These are phyloP conservation scores for Dicycla oo DNA, from an alignment of 2,888 invertebrate genomes.

Conservation along the genomic window DNA sequence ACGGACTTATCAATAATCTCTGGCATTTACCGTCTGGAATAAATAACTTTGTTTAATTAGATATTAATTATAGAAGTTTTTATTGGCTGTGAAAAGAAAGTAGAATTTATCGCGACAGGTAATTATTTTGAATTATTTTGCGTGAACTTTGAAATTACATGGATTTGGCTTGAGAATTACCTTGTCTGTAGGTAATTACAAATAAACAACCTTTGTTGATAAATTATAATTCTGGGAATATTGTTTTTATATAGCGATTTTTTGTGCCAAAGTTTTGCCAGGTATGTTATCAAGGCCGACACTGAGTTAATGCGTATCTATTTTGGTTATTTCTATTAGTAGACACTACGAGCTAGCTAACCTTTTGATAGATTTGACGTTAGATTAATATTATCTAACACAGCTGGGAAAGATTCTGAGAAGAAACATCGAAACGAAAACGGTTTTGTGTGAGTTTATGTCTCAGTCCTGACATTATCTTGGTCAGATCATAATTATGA, in stretches of 20 bases:
- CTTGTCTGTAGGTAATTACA: conserved; percentile 1
- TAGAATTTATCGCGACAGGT: conserved; percentile 48
- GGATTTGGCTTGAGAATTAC: conserved; percentile 8
- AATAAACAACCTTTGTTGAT: conserved; percentile 4
- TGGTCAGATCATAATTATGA: not conserved
- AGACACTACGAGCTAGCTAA: not conserved
- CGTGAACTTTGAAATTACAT: conserved; percentile 22
- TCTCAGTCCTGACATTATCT: not conserved
- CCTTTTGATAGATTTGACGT: not conserved
- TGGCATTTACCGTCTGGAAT: conserved; percentile 38
- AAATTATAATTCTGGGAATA: conserved; percentile 19
- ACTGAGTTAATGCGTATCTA: not conserved
- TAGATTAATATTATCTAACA: no score
- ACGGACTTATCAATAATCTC: conserved; percentile 51
- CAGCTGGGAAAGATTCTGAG: no score
- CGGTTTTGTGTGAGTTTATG: no score
- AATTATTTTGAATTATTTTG: conserved; percentile 38
- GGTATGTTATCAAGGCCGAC: not conserved
- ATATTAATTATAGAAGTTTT: conserved; percentile 58
- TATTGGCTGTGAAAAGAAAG: conserved; percentile 44
- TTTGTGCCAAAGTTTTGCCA: not conserved
- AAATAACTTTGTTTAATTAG: conserved; percentile 50
- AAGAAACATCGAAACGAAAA: no score
- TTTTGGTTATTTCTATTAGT: not conserved
- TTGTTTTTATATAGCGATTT: not conserved